phyloP scores from a whole-genome alignment of 1,140 invertebrate species.

The Berghia stephanieae region DNA sequence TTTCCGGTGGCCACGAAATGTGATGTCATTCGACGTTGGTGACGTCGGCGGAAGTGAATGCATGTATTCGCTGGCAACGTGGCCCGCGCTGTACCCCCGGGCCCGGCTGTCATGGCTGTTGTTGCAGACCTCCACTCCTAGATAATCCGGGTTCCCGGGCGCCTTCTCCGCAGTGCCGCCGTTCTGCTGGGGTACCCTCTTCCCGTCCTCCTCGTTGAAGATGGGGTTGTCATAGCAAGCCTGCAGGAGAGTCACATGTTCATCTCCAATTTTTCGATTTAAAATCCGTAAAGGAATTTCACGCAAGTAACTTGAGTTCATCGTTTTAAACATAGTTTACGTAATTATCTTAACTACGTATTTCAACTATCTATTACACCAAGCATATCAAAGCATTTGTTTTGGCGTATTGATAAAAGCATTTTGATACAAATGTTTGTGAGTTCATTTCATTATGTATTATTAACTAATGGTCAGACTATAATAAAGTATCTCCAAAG shows the following conservation, averaged over 20 bases:
- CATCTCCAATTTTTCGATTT: constrained; percentile 41
- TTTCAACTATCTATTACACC: too few species aligned
- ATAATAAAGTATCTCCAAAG: too few species aligned
- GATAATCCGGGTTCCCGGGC: constrained; percentile 20
- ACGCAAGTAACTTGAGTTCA: too few species aligned
- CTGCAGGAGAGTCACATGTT: constrained; percentile 54
- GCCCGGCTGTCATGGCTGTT: neutral
- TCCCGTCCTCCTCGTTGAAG: constrained; percentile 45
- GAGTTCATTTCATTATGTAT: too few species aligned
- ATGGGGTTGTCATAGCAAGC: constrained; percentile 57
- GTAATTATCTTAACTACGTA: too few species aligned
- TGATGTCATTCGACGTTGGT: constrained; percentile 2
- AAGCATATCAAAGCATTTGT: too few species aligned
- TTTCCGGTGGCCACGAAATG: constrained; percentile 14
- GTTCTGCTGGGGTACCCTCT: constrained; percentile 29
- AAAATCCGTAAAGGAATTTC: constrained; percentile 36
- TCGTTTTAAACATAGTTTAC: too few species aligned
- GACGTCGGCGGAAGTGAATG: constrained; percentile 29
- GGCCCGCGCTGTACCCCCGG: neutral
- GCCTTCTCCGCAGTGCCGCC: neutral
- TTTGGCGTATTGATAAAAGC: too few species aligned
- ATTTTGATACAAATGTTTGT: too few species aligned
- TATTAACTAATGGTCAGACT: too few species aligned
- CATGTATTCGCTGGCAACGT: constrained; percentile 43
- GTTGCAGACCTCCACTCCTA: constrained; percentile 22